Percentiles rank a stretch among this genome's conserved stretches.
These are phyloP conservation scores for Drosophila melanocephala DNA, from an alignment of 2,888 invertebrate genomes.

Conservation along the genomic window DNA sequence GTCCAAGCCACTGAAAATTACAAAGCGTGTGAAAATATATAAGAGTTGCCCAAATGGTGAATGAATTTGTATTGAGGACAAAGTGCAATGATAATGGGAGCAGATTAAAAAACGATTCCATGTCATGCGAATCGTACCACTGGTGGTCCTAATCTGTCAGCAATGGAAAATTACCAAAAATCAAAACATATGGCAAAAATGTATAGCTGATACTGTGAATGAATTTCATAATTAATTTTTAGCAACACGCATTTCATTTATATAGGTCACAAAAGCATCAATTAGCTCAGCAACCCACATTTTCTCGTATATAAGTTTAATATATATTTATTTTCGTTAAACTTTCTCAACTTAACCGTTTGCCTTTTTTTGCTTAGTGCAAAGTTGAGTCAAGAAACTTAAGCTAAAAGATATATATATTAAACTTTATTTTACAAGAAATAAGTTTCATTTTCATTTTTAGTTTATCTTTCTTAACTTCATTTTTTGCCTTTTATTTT, in stretches of 20 bases:
- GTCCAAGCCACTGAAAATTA: slow-evolving; percentile 91
- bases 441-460: background rate
- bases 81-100: slow-evolving; percentile 2
- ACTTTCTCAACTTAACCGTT: background rate
- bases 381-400: background rate
- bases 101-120: slow-evolving; percentile 2
- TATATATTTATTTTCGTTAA: background rate
- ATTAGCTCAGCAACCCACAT: background rate
- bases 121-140: background rate
- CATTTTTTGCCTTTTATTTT: too few species aligned
- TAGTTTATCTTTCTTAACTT: too few species aligned
- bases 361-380: background rate
- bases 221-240: background rate
- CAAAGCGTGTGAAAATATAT: background rate
- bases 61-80: background rate
- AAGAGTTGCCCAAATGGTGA: background rate
- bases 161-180: slow-evolving; percentile 2
- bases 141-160: background rate
- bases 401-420: background rate
- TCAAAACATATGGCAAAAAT: background rate
- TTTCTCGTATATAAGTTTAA: background rate
- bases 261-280: background rate
- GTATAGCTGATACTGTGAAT: background rate
- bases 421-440: background rate
- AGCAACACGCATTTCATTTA: background rate